A percentile compares a stretch with the other conserved stretches of the same genome.
Conservation (phyloP, 2,113 vertebrate genomes). For the Oryzias javanicus region DNA sequence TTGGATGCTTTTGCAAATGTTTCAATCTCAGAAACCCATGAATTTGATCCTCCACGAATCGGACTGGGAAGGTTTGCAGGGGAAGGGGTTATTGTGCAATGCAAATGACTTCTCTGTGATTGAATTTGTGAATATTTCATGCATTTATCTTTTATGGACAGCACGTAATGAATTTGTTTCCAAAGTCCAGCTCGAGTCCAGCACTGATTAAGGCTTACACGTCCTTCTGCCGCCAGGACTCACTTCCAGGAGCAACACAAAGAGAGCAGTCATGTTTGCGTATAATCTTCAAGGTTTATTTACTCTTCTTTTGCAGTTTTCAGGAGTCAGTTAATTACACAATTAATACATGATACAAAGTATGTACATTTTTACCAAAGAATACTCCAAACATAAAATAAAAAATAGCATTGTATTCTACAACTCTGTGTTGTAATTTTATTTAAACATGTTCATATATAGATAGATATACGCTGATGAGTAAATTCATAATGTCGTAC, state of each 20-base stretch:
- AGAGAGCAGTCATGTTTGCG: slow-evolving; percentile 42
- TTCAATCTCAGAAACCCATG: slow-evolving; percentile 56
- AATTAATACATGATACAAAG: slow-evolving; percentile 83
- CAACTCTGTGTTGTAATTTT: slow-evolving; percentile 78
- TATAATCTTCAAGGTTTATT: slow-evolving; percentile 81
- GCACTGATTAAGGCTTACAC: slow-evolving; percentile 9
- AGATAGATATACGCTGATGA: slow-evolving; percentile 81
- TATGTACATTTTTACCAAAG: slow-evolving; percentile 84
- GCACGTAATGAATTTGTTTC: not conserved
- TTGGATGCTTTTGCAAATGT: slow-evolving; percentile 53
- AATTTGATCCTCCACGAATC: slow-evolving; percentile 50
- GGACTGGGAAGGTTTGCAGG: slow-evolving; percentile 32
- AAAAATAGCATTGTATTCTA: slow-evolving; percentile 80
- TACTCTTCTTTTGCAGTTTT: slow-evolving; percentile 78
- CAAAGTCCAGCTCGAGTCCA: slow-evolving; percentile 14
- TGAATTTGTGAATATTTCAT: slow-evolving; percentile 21
- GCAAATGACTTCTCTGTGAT: slow-evolving; percentile 35
- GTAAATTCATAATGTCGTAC: slow-evolving; percentile 80
- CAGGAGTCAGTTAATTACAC: slow-evolving; percentile 82
- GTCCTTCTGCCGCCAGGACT: slow-evolving; percentile 5
- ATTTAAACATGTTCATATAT: slow-evolving; percentile 80
- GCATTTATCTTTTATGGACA: slow-evolving; percentile 10
- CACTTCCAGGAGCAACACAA: slow-evolving; percentile 9
- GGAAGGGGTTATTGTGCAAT: slow-evolving; percentile 38
- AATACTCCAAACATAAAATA: slow-evolving; percentile 81